These are phyloP conservation scores for Microplitis manilae DNA, from an alignment of 2,888 invertebrate species.

Conservation along the genomic window DNA sequence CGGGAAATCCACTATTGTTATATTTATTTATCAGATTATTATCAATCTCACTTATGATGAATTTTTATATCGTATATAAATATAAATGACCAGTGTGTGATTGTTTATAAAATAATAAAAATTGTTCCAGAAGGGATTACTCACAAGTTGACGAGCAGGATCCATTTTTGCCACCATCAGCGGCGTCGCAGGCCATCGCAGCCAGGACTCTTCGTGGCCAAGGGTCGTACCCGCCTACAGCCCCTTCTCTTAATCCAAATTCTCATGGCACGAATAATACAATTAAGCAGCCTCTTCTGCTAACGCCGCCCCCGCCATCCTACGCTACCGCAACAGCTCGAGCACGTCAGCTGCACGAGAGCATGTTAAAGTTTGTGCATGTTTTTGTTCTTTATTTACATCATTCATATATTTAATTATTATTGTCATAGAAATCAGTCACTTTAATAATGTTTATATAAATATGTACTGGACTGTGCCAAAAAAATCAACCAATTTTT, in stretches of 20 bases:
- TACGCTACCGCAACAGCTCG: constrained; percentile 75
- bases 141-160: constrained; percentile 90
- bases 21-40: not conserved
- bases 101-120: not conserved
- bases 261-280: constrained; percentile 75
- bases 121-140: constrained; percentile 79
- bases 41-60: not conserved
- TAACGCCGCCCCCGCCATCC: constrained; percentile 76
- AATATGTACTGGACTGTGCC: no score
- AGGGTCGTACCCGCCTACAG: constrained; percentile 81
- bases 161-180: constrained; percentile 80
- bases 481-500: no score
- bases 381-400: constrained; percentile 62
- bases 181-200: constrained; percentile 76
- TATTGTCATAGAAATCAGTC: constrained; percentile 29
- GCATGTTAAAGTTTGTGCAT: constrained; percentile 74
- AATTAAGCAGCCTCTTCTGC: constrained; percentile 73
- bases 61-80: not conserved
- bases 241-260: constrained; percentile 73
- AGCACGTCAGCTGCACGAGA: constrained; percentile 72
- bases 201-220: constrained; percentile 79
- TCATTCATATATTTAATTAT: constrained; percentile 43
- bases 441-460: not conserved
- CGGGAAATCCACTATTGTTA: not conserved
- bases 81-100: not conserved